Evolutionary conservation across 2,888 invertebrate species (phyloP).

Genomic region (Heliconius ismenius): DNA sequence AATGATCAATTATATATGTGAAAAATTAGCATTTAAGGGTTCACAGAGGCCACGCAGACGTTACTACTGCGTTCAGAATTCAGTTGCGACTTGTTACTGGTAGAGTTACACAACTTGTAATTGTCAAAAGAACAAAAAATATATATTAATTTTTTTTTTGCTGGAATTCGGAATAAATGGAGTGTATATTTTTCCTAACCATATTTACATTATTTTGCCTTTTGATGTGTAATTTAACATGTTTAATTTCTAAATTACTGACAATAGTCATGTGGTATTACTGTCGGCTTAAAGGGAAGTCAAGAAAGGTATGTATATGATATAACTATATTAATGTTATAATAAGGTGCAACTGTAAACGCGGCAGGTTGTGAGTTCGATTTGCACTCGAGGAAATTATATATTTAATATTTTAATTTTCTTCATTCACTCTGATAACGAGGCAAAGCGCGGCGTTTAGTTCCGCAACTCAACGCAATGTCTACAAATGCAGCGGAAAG

Average conservation of each 20-base stretch:
- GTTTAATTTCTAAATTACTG: constrained; percentile 7
- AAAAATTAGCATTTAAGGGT: constrained; percentile 11
- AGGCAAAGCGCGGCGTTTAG: no score
- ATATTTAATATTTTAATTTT: no score
- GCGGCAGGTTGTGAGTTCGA: no score
- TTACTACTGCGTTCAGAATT: not conserved
- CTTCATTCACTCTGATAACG: no score
- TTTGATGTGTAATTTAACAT: not conserved
- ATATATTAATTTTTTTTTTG: not conserved
- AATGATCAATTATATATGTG: not conserved
- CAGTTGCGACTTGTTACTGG: constrained; percentile 6
- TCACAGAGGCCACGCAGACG: constrained; percentile 13
- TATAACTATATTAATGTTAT: not conserved
- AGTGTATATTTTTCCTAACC: not conserved
- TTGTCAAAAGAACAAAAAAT: not conserved
- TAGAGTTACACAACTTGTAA: not conserved
- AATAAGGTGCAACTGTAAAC: not conserved
- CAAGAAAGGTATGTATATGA: constrained; percentile 2
- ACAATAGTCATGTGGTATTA: constrained; percentile 5
- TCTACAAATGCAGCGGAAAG: no score
- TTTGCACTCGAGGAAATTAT: no score
- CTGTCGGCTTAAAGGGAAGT: not conserved
- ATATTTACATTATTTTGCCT: not conserved
- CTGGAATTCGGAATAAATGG: not conserved
- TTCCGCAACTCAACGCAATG: no score